Conservation (phyloP, 2,797 vertebrate species). For the Spheniscus humboldti region DNA sequence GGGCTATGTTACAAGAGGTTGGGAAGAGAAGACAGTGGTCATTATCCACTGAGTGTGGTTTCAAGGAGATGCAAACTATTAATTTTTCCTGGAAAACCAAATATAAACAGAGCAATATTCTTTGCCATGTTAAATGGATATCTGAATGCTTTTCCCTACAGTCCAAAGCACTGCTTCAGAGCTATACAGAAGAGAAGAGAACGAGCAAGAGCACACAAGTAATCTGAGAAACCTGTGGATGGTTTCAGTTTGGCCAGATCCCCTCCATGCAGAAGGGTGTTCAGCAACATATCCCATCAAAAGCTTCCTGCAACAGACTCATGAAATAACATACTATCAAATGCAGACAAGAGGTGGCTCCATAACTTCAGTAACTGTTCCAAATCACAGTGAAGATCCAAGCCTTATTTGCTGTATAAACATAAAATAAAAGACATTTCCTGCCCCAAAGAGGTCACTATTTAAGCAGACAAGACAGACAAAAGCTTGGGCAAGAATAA, state of each 20-base stretch:
- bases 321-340: neutral
- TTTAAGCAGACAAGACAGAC: neutral
- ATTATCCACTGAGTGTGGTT: neutral
- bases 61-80: neutral
- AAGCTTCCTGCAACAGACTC: neutral
- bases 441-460: neutral
- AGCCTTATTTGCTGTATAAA: neutral
- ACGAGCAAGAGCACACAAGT: neutral
- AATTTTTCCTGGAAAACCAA: neutral
- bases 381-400: neutral
- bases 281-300: rapidly evolving
- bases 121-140: neutral
- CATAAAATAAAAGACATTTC: neutral
- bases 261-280: neutral
- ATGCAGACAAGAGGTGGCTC: neutral
- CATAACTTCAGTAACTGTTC: neutral
- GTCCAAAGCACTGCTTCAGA: neutral
- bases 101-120: neutral
- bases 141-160: neutral
- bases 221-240: neutral
- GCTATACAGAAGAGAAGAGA: neutral
- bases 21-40: neutral
- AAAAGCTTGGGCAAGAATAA: slow-evolving; percentile 14
- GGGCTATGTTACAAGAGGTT: neutral
- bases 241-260: neutral